These are phyloP conservation scores for Gymnopithys bicolor DNA, from an alignment of 2,797 vertebrate genomes.

Conservation along the genomic window DNA sequence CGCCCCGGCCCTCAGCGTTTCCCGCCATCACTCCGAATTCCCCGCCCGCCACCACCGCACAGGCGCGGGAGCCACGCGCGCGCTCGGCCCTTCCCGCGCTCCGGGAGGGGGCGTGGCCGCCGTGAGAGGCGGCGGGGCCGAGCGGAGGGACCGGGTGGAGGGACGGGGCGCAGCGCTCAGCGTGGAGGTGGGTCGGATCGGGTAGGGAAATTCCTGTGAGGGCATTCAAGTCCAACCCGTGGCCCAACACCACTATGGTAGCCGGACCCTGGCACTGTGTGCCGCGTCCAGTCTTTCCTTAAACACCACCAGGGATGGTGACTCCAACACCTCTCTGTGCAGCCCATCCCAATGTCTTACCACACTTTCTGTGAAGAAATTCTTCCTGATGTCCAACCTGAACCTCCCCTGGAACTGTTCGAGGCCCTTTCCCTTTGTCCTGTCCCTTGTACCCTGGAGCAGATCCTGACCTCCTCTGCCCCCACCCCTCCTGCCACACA, in stretches of 20 bases:
- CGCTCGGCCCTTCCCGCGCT: background rate
- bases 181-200: too few species aligned
- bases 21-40: background rate
- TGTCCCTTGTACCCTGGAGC: background rate
- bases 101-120: background rate
- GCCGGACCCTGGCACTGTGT: background rate
- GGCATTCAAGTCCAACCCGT: background rate
- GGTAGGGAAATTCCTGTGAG: too few species aligned
- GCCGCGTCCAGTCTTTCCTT: background rate
- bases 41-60: background rate
- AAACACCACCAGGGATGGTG: too few species aligned
- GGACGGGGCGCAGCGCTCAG: too few species aligned
- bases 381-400: background rate
- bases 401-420: background rate
- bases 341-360: too few species aligned
- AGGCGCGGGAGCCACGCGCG: background rate
- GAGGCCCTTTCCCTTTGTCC: background rate
- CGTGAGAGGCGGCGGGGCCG: too few species aligned
- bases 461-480: fast-evolving
- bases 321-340: background rate
- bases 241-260: background rate
- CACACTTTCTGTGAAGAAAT: background rate
- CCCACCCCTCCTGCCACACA: background rate
- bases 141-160: too few species aligned
- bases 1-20: too few species aligned